Conservation (phyloP, 2,888 invertebrate species). For the Belgica antarctica region DNA sequence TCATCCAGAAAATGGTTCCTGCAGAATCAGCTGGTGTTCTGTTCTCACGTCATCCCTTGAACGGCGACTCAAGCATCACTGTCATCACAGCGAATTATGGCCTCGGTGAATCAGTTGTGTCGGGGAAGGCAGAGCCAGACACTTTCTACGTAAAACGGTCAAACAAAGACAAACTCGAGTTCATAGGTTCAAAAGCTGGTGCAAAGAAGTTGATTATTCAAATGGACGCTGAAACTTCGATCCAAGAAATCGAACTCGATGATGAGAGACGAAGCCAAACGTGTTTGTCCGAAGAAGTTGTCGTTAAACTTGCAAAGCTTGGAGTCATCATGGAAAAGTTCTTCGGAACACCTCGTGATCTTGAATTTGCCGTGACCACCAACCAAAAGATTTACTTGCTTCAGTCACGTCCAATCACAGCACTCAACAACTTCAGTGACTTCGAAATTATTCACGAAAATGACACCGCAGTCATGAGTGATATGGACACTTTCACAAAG, state of each 20-base stretch:
- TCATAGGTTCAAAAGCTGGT: conserved; percentile 56
- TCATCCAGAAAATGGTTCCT: conserved; percentile 73
- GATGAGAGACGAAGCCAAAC: conserved; percentile 54
- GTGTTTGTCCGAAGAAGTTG: conserved; percentile 60
- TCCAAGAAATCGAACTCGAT: conserved; percentile 50
- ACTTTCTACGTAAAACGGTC: conserved; percentile 62
- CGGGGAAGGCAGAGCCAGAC: conserved; percentile 75
- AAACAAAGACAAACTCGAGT: conserved; percentile 56
- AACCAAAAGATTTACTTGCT: conserved; percentile 64
- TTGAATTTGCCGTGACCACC: conserved; percentile 74
- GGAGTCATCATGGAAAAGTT: conserved; percentile 63
- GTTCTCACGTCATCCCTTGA: conserved; percentile 76
- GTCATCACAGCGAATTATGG: conserved; percentile 79
- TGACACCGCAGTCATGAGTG: conserved; percentile 65
- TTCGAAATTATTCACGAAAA: conserved; percentile 77
- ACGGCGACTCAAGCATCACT: conserved; percentile 66
- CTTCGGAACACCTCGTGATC: conserved; percentile 70
- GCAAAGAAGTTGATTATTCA: conserved; percentile 59
- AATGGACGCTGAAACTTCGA: conserved; percentile 55
- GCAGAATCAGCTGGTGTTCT: conserved; percentile 74
- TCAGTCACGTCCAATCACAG: conserved; percentile 79
- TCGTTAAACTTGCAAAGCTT: conserved; percentile 59
- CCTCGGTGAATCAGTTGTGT: conserved; percentile 81
- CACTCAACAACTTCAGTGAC: conserved; percentile 69
- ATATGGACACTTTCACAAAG: conserved; percentile 65